Conservation (phyloP, 2,113 vertebrate genomes). For the Tapirus terrestris region DNA sequence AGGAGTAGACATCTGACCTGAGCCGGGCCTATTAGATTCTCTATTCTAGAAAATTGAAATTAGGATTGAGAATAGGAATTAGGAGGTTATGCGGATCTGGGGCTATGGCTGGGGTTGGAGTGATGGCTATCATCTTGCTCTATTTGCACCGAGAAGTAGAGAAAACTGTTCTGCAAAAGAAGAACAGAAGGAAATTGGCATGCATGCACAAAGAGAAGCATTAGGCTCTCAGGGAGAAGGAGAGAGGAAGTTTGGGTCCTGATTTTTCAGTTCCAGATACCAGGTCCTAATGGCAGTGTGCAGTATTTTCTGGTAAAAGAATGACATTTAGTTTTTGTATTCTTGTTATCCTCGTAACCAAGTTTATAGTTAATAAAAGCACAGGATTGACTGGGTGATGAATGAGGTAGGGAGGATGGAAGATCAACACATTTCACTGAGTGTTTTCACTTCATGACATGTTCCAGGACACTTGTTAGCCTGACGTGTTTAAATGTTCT, state of each 20-base stretch:
- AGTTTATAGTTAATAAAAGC: background rate
- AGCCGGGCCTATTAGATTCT: background rate
- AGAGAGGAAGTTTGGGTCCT: background rate
- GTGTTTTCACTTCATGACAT: background rate
- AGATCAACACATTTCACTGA: background rate
- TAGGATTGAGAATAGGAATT: background rate
- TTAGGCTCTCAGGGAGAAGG: background rate
- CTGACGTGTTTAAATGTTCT: background rate
- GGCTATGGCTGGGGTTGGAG: background rate
- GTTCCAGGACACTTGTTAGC: background rate
- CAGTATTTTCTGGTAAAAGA: background rate
- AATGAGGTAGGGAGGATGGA: background rate
- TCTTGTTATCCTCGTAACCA: background rate
- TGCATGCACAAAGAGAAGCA: background rate
- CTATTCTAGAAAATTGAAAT: background rate
- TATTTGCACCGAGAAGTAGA: background rate
- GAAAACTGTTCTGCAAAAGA: background rate
- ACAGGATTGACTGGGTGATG: background rate
- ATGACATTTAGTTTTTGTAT: background rate
- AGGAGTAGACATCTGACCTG: background rate
- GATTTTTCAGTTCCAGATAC: background rate
- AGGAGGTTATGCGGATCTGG: background rate
- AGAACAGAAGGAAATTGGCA: background rate
- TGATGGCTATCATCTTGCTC: background rate
- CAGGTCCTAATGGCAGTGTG: background rate